These are phyloP conservation scores for Lamproptera curius DNA, from an alignment of 2,888 invertebrate genomes.

Conservation along the genomic window DNA sequence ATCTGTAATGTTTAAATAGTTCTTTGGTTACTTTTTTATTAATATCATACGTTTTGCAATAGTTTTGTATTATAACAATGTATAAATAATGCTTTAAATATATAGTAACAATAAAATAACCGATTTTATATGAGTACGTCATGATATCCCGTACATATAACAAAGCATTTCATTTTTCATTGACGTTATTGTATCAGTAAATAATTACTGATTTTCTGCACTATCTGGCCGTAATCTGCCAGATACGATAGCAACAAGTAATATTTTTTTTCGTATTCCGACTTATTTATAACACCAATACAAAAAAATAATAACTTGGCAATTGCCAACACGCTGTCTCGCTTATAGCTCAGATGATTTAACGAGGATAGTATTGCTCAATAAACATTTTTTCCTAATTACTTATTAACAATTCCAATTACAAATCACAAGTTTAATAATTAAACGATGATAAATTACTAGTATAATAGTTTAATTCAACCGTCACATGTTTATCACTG, in stretches of 20 bases:
- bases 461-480: not conserved
- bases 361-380: not conserved
- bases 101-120: not conserved
- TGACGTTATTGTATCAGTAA: too few species aligned
- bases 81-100: not conserved
- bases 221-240: too few species aligned
- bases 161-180: not conserved
- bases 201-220: too few species aligned
- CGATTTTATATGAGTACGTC: not conserved
- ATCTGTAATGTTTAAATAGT: not conserved
- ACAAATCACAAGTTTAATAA: not conserved
- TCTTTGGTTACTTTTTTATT: not conserved
- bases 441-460: not conserved
- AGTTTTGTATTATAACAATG: not conserved
- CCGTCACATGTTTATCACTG: constrained; percentile 23
- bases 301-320: too few species aligned
- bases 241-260: too few species aligned
- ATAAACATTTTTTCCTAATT: not conserved
- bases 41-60: not conserved
- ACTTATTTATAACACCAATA: too few species aligned
- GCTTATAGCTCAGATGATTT: not conserved
- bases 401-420: too few species aligned
- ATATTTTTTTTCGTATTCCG: too few species aligned
- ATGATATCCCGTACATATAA: not conserved
- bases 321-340: too few species aligned